Base-by-base conservation (phyloP, 2,888 invertebrate species). In the Drosophila buzzatii region DNA sequence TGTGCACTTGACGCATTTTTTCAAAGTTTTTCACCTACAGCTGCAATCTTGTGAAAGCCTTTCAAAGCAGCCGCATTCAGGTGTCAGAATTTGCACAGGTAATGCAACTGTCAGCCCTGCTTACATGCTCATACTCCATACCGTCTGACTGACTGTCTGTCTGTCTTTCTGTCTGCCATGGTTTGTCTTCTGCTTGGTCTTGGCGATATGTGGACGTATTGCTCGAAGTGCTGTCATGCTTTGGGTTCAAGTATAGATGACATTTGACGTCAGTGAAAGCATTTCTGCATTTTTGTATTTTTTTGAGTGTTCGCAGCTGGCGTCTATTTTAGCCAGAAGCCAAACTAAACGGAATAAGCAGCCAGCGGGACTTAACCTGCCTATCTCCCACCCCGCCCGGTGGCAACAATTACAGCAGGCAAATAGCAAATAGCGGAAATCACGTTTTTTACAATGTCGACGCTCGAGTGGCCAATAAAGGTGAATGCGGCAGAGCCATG, bases 391-490 rank as follows among this genome's bases (percentile, higher is more conserved):
- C 37, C 37, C 6, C 6, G 14, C 37, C n/a, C 44, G 16, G 67
- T 64, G 75, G 60, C 70, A 81, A 82, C 82, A 89, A 80, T 82
- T 87, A 76, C 61, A 73, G 68, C 77, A 52, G 65, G 51, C 72
- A 70, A 80, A 75, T 73, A 82, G 51, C 72, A 70, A 80, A 75
- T 73, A 82, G 80, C 86, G 86, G 89, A 89, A 86, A 89, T 86
- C 86, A 86, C 86, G 86, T 79, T 86, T 89, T 81, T 79, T 68
- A 73, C 72, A 68, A 69, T 63, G 70, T 70, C 70, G 76, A 76
- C 73, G 73, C 76, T 68, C 75, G 71, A 77, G 63, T 75, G 81
- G 84, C 72, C 58, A 71, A 79, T 76, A 68, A 76, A 71, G 72
- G 76, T 72, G 69, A 59, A 53, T 69, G 68, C 55, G 60, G 52